Evolutionary conservation across 1,140 invertebrate genomes (phyloP).

Genomic region (Hesperophylax magnus): DNA sequence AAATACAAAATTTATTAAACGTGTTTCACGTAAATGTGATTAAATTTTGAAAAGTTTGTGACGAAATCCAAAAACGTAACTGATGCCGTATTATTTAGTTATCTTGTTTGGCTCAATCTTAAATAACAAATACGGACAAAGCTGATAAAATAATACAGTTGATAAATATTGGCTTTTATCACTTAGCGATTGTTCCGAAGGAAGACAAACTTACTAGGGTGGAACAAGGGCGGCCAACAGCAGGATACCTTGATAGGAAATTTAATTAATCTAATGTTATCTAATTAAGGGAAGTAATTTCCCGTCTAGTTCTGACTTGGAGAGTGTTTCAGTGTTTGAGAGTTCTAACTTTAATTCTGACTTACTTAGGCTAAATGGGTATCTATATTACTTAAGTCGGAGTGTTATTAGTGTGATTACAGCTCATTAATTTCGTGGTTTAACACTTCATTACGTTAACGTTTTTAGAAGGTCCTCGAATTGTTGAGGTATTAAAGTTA

Average conservation of each 20-base stretch:
- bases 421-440: background rate
- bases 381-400: background rate
- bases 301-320: background rate
- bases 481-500: no score
- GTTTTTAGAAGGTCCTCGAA: background rate
- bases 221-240: background rate
- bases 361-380: background rate
- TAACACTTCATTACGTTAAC: background rate
- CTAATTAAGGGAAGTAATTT: slow-evolving; percentile 27
- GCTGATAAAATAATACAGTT: slow-evolving; percentile 6
- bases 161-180: slow-evolving; percentile 33
- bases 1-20: no score
- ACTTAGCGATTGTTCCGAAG: slow-evolving; percentile 29
- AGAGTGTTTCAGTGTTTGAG: background rate
- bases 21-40: no score
- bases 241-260: slow-evolving; percentile 6
- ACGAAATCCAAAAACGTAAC: no score
- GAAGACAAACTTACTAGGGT: slow-evolving; percentile 22
- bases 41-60: no score
- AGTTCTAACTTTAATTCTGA: background rate
- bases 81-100: background rate
- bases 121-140: slow-evolving; percentile 2
- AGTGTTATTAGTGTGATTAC: background rate
- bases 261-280: slow-evolving; percentile 44
- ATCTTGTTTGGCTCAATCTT: background rate